Evolutionary conservation across 2,113 vertebrate species (phyloP).

Genomic region (Prionailurus bengalensis): DNA sequence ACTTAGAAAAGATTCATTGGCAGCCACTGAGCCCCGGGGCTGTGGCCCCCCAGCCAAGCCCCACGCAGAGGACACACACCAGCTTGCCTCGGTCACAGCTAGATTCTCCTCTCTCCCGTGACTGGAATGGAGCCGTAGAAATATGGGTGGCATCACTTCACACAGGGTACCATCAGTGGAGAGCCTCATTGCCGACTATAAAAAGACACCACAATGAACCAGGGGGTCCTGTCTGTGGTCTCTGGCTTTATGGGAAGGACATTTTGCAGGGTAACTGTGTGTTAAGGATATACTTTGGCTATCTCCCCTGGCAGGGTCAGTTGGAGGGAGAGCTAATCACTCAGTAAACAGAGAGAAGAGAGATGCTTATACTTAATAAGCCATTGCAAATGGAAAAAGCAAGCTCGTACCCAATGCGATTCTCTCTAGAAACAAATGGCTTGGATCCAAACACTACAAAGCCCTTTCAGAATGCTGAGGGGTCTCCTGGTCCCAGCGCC

Average conservation of each 20-base stretch:
- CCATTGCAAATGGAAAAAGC: conserved; percentile 77
- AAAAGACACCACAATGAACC: conserved; percentile 23
- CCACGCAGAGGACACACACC: neutral
- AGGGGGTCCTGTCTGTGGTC: conserved; percentile 18
- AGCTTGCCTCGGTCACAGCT: neutral
- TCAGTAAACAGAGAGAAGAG: conserved; percentile 79
- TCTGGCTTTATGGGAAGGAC: conserved; percentile 48
- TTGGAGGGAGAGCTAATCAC: conserved; percentile 73
- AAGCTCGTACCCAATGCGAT: conserved; percentile 44
- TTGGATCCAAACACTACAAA: conserved; percentile 69
- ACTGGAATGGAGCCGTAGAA: neutral
- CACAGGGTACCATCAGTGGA: neutral
- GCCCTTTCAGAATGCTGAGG: conserved; percentile 39
- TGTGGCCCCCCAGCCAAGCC: neutral
- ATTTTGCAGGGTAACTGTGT: conserved; percentile 68
- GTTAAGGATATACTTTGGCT: conserved; percentile 65
- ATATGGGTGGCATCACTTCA: neutral
- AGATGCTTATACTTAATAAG: conserved; percentile 79
- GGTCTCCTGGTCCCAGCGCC: conserved; percentile 14
- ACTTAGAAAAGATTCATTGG: neutral
- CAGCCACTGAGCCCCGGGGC: neutral
- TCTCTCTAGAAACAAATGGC: conserved; percentile 77
- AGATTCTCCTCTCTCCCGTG: neutral
- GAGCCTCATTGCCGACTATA: neutral
- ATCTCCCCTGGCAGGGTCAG: conserved; percentile 70